phyloP scores from a whole-genome alignment of 2,113 vertebrate genomes.

The Cyprinus carpio region DNA sequence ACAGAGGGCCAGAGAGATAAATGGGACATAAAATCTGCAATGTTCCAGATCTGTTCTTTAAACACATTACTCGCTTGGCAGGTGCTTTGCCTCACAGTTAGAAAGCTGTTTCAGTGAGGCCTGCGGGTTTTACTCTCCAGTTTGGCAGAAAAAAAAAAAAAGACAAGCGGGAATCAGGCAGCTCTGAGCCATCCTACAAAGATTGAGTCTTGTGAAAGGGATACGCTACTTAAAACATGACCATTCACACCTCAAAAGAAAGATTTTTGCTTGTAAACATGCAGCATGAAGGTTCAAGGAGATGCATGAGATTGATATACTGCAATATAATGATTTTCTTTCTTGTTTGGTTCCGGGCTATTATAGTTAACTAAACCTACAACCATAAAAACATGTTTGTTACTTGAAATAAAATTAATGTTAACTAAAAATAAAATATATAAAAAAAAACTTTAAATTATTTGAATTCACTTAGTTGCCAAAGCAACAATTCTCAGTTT shows the following conservation, averaged over 20 bases:
- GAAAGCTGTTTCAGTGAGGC: slow-evolving; percentile 17
- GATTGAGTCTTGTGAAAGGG: neutral
- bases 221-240: neutral
- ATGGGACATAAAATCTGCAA: slow-evolving; percentile 30
- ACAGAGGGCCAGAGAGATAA: slow-evolving; percentile 25
- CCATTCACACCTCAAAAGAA: neutral
- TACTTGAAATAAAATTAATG: too few relatives aligned
- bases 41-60: slow-evolving; percentile 35
- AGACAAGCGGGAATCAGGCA: neutral
- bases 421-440: too few relatives aligned
- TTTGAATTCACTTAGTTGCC: too few relatives aligned
- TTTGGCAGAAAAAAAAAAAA: slow-evolving; percentile 5
- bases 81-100: slow-evolving; percentile 10
- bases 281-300: neutral
- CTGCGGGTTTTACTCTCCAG: slow-evolving; percentile 1
- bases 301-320: neutral
- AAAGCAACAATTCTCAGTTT: too few relatives aligned
- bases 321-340: neutral
- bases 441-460: too few relatives aligned
- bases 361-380: too few relatives aligned
- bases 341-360: neutral
- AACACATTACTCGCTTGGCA: slow-evolving; percentile 35
- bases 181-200: neutral
- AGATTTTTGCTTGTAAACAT: neutral
- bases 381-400: too few relatives aligned